Base-by-base conservation (phyloP, 2,888 invertebrate genomes). In the Eupeodes luniger region DNA sequence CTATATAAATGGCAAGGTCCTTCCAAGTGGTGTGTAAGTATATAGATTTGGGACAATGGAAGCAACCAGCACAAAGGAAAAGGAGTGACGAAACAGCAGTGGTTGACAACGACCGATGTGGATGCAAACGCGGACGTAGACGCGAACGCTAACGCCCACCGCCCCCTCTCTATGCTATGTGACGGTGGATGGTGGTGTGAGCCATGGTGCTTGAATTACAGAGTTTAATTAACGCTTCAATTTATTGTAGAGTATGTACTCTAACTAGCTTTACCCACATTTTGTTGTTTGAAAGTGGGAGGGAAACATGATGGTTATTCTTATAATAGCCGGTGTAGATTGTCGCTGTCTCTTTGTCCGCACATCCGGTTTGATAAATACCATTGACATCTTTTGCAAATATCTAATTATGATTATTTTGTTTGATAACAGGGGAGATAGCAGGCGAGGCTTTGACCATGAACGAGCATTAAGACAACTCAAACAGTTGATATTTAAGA, bases 181-280 rank as follows among this genome's bases (percentile, higher is more conserved):
- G 40, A 40, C 9, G 6, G n/a, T 11, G 9, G 6, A 11, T 11
- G 9, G 16, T 53, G 16, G 16, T 27, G 27, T 44, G 7, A 27
- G 27, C 61, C 27, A 27, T 36, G 27, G 11, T 19, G 66, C 61
- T 67, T 77, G 61, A 82, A 75, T 78, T 67, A 79, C 69, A 75
- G 55, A 53, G 83, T 64, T 79, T 86, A 86, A 86, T 86, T 83
- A 83, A 83, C 64, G 64, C 69, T 86, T 83, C 83, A 83, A 75
- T 74, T 69, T 61, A 49, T 64, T 57, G 69, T 64, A n/a, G 69
- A 67, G 59, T 59, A 27, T 27, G 27, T 27, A 59, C 7, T 27
- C 14, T 3, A 14, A 34, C 12, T 34, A 57, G 0, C 27, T 14
- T 40, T 40, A 40, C 1, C 55, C 0, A 27, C 6, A 4, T 62